A percentile compares a stretch with the other conserved stretches of the same genome.
phyloP scores from a whole-genome alignment of 2,113 vertebrate genomes.

The Sylvietta virens region DNA sequence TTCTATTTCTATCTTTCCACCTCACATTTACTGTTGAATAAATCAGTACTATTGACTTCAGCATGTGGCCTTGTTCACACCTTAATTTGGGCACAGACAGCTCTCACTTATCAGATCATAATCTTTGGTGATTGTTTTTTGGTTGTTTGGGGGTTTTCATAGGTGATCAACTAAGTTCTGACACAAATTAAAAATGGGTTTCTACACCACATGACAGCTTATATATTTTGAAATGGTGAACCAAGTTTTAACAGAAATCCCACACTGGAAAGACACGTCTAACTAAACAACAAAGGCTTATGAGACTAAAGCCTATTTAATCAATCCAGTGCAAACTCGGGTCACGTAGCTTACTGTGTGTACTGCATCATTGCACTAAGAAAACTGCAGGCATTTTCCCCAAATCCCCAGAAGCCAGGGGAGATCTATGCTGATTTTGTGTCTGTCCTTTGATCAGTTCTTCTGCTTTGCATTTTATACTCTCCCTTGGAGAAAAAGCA shows the following conservation, averaged over 20 bases:
- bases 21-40: not conserved
- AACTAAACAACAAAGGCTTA: not conserved
- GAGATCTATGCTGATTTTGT: not conserved
- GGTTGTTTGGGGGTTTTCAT: no score
- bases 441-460: not conserved
- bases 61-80: not conserved
- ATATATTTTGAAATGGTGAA: not conserved
- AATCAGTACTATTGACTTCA: not conserved
- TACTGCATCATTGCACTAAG: not conserved
- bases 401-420: not conserved
- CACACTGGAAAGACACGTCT: not conserved
- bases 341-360: not conserved
- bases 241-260: not conserved
- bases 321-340: not conserved
- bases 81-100: not conserved
- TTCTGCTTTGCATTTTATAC: not conserved
- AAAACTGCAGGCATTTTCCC: not conserved
- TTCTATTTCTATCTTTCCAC: not conserved
- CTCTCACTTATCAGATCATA: not conserved
- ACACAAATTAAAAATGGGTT: not conserved
- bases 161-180: not conserved
- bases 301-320: not conserved
- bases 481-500: not conserved
- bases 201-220: not conserved
- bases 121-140: not conserved